Evolutionary conservation across 1,140 invertebrate genomes (phyloP).

Genomic region (Rhyacophila brunnea): DNA sequence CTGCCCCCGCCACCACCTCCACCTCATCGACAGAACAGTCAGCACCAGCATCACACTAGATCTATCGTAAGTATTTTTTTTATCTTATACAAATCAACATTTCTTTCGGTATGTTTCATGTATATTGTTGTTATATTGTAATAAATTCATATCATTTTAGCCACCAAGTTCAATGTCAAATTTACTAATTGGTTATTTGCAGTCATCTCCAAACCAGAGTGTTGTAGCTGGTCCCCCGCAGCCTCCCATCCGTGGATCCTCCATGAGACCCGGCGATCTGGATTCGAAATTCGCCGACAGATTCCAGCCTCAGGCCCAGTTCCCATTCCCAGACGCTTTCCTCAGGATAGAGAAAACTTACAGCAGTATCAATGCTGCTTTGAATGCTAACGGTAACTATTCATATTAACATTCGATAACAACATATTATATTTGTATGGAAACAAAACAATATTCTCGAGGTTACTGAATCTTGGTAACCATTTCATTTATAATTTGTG

Average conservation of each 20-base stretch:
- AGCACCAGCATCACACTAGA: slow-evolving; percentile 40
- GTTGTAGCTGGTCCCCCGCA: slow-evolving; percentile 34
- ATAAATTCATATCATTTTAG: too few species aligned
- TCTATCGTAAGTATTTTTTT: slow-evolving; percentile 41
- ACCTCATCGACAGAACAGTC: slow-evolving; percentile 40
- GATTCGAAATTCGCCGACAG: slow-evolving; percentile 47
- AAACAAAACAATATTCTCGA: too few species aligned
- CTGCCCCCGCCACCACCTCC: slow-evolving; percentile 43
- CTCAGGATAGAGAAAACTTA: slow-evolving; percentile 50
- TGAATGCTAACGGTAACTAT: slow-evolving; percentile 15
- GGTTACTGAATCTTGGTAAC: too few species aligned
- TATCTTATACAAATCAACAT: too few species aligned
- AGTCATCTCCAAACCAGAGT: slow-evolving; percentile 4
- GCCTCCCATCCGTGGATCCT: slow-evolving; percentile 47
- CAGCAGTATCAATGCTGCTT: slow-evolving; percentile 44
- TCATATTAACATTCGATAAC: background rate
- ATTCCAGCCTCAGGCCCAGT: slow-evolving; percentile 40
- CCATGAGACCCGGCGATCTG: slow-evolving; percentile 44
- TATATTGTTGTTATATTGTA: too few species aligned
- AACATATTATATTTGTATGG: too few species aligned
- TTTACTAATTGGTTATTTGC: background rate
- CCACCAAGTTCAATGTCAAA: too few species aligned
- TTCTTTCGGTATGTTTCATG: too few species aligned
- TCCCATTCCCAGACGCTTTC: slow-evolving; percentile 50
- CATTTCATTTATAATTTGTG: too few species aligned